Conservation (phyloP, 2,113 vertebrate species). For the Bufo gargarizans region DNA sequence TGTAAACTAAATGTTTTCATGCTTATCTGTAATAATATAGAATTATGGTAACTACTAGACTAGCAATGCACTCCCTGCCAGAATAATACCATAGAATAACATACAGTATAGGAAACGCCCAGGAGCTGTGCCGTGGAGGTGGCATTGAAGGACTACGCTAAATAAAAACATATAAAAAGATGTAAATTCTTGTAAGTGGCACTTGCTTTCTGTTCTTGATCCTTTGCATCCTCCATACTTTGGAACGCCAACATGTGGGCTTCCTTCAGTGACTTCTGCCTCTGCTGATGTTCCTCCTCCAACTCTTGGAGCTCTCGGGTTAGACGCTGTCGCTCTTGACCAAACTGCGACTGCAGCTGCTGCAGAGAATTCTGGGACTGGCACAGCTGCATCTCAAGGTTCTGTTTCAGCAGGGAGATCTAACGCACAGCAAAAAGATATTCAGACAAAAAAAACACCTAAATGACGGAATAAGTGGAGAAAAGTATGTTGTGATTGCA, state of each 20-base stretch:
- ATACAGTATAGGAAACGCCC: not conserved
- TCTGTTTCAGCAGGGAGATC: conserved; percentile 97
- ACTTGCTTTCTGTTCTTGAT: conserved; percentile 87
- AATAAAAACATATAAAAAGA: not conserved
- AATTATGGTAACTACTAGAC: not conserved
- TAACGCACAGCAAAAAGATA: conserved; percentile 67
- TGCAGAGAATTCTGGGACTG: conserved; percentile 96
- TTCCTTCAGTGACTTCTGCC: conserved; percentile 89
- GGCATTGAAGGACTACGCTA: not conserved
- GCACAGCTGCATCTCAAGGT: conserved; percentile 96
- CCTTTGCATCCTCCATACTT: conserved; percentile 88
- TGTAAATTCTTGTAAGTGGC: not conserved
- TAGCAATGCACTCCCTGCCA: not conserved
- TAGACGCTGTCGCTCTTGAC: conserved; percentile 91
- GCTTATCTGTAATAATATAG: not conserved
- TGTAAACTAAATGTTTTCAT: not conserved
- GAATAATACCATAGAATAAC: not conserved
- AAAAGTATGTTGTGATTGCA: conserved; percentile 35
- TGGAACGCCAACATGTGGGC: conserved; percentile 88
- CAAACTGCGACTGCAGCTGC: conserved; percentile 95
- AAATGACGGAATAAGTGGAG: conserved; percentile 28
- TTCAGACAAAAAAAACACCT: conserved; percentile 43
- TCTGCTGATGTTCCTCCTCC: conserved; percentile 90
- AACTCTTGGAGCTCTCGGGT: conserved; percentile 93
- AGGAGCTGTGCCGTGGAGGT: not conserved